These are phyloP conservation scores for Enteromius treurensis DNA, from an alignment of 2,797 vertebrate genomes.

Conservation along the genomic window DNA sequence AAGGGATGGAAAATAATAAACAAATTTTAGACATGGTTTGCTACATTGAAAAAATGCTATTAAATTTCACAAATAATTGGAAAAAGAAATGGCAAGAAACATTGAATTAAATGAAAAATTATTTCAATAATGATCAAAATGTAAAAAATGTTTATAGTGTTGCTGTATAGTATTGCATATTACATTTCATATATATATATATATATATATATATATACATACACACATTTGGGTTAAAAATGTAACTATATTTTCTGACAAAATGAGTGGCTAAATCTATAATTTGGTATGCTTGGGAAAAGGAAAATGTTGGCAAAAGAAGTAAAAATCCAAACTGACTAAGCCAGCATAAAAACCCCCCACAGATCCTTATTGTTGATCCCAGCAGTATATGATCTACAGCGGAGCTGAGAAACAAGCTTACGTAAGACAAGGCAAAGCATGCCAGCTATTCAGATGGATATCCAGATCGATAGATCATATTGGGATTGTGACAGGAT, in stretches of 20 bases:
- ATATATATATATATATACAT: background rate
- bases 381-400: constrained; percentile 10
- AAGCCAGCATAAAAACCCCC: background rate
- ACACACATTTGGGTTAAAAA: background rate
- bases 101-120: background rate
- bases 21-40: background rate
- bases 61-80: background rate
- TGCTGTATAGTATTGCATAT: background rate
- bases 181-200: background rate
- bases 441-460: constrained; percentile 37
- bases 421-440: constrained; percentile 25
- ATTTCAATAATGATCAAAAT: background rate
- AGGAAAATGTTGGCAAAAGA: background rate
- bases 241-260: background rate
- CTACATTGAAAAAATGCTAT: background rate
- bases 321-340: background rate
- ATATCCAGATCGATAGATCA: constrained; percentile 54
- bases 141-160: background rate
- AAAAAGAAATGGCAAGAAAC: background rate
- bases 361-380: constrained; percentile 3
- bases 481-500: constrained; percentile 61
- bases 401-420: constrained; percentile 22
- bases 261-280: background rate
- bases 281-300: background rate
- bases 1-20: background rate